Evolutionary conservation across 2,113 vertebrate species (phyloP), one percentile per base, ranked within the genome.

Genomic region (Vulpes vulpes): DNA sequence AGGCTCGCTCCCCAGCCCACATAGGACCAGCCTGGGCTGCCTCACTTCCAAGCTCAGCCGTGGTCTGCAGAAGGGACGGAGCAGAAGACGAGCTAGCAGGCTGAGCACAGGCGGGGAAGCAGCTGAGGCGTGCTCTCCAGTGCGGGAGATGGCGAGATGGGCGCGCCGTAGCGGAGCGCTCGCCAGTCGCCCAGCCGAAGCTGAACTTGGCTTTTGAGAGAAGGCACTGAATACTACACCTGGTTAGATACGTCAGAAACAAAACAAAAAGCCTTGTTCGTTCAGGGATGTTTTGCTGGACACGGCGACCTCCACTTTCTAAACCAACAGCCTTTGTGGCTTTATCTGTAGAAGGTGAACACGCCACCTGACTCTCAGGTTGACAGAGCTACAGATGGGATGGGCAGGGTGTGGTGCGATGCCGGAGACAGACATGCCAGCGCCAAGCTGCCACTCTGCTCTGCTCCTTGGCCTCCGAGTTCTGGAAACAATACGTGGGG

Each of bases 351-450:
- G 82, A 30, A 4, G 0, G 8, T 59, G 43, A n/a, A 51, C 3
- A 0, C 2, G 16, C 12, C 8, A 2, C 25, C 83, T 12, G 35
- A 53, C 85, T 89, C 4, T 30, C 11, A 20, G 30, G 10, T 0
- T 3, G 20, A 9, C 3, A 35, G 11, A 19, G 59, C 67, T n/a
- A 30, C 15, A 17, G 62, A 35, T 4, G 2, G 22, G 62, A 49
- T 3, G 2, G 22, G 30, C 25, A 10, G 15, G 0, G 49, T 51
- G 2, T 1, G 6, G 15, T 1, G 0, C 74, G 43, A 53, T 11
- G 14, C 30, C 55, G 20, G 10, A 38, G 35, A 16, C 0, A 0
- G 4, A 69, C 19, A 2, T 2, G 11, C 43, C 1, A 1, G 27
- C 8, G 4, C 0, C 43, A 43, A 8, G 8, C 23, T 2, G 11